Evolutionary conservation across 2,888 invertebrate genomes (phyloP), one percentile per base, ranked within the genome.

Genomic region (Pediacus dermestoides): DNA sequence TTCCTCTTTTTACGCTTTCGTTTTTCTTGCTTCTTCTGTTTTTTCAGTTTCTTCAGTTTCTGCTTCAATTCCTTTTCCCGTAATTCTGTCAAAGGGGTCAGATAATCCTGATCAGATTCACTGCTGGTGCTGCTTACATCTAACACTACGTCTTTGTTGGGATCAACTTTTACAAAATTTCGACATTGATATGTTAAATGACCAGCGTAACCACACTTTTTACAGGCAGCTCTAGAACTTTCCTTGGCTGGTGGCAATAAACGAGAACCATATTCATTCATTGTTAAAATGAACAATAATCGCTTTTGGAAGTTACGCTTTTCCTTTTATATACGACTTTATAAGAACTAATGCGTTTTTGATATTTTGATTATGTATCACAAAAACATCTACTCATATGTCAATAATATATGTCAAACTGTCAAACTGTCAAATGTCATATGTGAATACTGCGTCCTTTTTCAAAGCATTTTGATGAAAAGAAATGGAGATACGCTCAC

Each of bases 91-190:
- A 92, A 66, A 0, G 92, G 92, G 0, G 91, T 91, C 1, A 83
- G 73, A 63, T 88, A 89, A 50, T 92, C 86, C 26, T 78, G 76
- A 47, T 85, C 85, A 12, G 86, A 85, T 56, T 92, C 92, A 43
- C 91, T 92, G 57, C 92, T 93, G 2, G 94, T 95, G 57, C 93
- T 93, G 63, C 92, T 92, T 1, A 95, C 89, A 66, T 95, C 95
- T 38, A 95, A 68, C 1, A 95, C 85, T 55, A 89, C 86, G 63
- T 93, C 94, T 64, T 90, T 92, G 61, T 89, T 85, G 1, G 94
- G 93, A 63, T 95, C 92, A 14, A 93, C 81, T 77, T 93, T 90
- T 39, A 94, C 82, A 67, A 95, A 94, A 70, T 96, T 96, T 55
- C 94, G 75, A 63, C 95, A 96, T 66, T 96, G 95, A 68, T 87